These are phyloP conservation scores for Meta bourneti DNA, from an alignment of 2,888 invertebrate species.

Conservation along the genomic window DNA sequence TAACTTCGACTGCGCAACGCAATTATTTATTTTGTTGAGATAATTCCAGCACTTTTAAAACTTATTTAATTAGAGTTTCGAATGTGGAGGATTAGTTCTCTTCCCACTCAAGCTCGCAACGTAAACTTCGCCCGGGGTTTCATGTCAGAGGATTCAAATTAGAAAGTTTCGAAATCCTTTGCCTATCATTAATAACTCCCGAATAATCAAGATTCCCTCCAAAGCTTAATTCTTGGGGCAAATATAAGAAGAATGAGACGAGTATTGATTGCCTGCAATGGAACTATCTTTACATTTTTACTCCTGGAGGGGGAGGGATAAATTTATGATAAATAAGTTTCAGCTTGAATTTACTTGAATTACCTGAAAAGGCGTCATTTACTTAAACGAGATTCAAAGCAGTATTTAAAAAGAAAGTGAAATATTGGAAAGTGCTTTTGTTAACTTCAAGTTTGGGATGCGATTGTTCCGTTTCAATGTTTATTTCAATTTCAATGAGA, in stretches of 20 bases:
- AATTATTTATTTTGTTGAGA: constrained; percentile 48
- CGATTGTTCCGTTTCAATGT: too few relatives aligned
- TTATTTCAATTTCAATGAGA: too few relatives aligned
- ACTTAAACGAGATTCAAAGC: background rate
- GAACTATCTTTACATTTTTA: background rate
- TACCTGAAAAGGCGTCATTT: background rate
- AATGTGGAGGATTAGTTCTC: constrained; percentile 41
- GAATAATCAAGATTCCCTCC: constrained; percentile 24
- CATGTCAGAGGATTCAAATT: constrained; percentile 44
- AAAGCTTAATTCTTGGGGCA: constrained; percentile 37
- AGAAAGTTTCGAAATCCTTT: constrained; percentile 47
- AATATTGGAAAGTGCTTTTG: background rate
- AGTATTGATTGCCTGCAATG: constrained; percentile 32
- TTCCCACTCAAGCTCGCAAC: background rate
- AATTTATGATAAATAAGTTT: background rate
- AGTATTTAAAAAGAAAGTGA: background rate
- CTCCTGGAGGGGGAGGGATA: background rate
- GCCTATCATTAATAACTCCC: constrained; percentile 53
- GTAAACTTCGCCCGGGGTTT: constrained; percentile 29
- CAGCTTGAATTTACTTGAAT: background rate
- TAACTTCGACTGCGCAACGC: background rate
- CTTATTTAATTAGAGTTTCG: constrained; percentile 54
- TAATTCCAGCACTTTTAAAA: constrained; percentile 12
- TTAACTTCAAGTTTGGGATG: background rate
- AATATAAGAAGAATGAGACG: constrained; percentile 43